Percentiles rank a stretch among this genome's conserved stretches.
Evolutionary conservation across 64 coral and sea anemone genomes (phyloP).

Genomic region (Stylophora pistillata): DNA sequence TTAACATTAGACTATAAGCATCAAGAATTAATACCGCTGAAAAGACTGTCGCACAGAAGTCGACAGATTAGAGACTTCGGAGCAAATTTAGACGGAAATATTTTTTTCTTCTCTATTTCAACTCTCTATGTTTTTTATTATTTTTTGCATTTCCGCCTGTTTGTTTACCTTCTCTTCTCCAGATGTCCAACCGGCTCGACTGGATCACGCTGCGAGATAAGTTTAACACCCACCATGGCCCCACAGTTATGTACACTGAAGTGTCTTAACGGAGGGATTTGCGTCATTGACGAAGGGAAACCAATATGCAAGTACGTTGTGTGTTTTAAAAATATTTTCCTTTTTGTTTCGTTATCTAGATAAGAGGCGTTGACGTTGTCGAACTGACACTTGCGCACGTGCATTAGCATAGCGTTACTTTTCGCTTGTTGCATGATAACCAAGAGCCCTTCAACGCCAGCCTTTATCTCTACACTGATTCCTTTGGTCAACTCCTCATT

Average conservation of each 20-base stretch:
- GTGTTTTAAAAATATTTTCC: neutral
- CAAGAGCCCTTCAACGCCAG: no score
- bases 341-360: no score
- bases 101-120: neutral
- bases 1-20: no score
- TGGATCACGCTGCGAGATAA: conserved; percentile 18
- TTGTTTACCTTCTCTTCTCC: neutral
- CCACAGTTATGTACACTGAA: neutral
- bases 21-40: no score
- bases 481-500: no score
- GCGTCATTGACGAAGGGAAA: conserved; percentile 43
- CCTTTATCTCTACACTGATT: no score
- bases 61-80: no score
- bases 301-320: conserved; percentile 67
- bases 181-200: conserved; percentile 72
- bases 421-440: no score
- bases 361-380: no score
- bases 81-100: neutral
- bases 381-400: no score
- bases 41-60: no score
- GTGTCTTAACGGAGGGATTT: conserved; percentile 70
- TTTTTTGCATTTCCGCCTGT: neutral
- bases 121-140: neutral
- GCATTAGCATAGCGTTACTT: no score
- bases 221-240: neutral